Evolutionary conservation across 2,888 invertebrate species (phyloP).

Genomic region (Platycnemis pennipes): DNA sequence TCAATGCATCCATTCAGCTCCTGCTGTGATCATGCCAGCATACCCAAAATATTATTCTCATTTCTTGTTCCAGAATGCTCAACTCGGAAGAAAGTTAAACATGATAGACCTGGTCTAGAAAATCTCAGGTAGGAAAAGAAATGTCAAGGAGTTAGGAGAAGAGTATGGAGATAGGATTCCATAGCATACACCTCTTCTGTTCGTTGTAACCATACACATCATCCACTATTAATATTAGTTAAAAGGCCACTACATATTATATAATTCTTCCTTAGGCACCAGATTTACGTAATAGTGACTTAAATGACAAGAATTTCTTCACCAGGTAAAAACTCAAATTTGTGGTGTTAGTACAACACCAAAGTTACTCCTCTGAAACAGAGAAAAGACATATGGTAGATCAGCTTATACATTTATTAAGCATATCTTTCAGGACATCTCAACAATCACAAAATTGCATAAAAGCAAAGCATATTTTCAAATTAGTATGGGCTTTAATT

Average conservation of each 20-base stretch:
- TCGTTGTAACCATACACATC: not conserved
- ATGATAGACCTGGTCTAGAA: not conserved
- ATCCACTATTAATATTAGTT: not conserved
- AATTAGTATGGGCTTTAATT: not conserved
- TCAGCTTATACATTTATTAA: not conserved
- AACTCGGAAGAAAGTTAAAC: too few relatives aligned
- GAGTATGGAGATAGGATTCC: not conserved
- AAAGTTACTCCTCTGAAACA: not conserved
- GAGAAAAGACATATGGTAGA: not conserved
- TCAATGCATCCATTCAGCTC: too few relatives aligned
- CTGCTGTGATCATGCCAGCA: too few relatives aligned
- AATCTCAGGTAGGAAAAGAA: not conserved
- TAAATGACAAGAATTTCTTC: too few relatives aligned
- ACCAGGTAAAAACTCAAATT: too few relatives aligned
- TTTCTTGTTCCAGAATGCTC: too few relatives aligned
- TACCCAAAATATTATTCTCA: too few relatives aligned
- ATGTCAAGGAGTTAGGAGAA: not conserved
- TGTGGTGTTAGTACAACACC: too few relatives aligned
- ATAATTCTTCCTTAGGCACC: too few relatives aligned
- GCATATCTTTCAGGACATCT: not conserved
- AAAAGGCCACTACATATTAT: too few relatives aligned
- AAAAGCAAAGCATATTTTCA: not conserved
- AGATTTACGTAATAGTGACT: too few relatives aligned
- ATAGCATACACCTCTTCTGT: not conserved
- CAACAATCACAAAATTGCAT: not conserved